These are phyloP conservation scores for Diplodus puntazzo DNA, from an alignment of 2,797 vertebrate genomes.

Conservation along the genomic window DNA sequence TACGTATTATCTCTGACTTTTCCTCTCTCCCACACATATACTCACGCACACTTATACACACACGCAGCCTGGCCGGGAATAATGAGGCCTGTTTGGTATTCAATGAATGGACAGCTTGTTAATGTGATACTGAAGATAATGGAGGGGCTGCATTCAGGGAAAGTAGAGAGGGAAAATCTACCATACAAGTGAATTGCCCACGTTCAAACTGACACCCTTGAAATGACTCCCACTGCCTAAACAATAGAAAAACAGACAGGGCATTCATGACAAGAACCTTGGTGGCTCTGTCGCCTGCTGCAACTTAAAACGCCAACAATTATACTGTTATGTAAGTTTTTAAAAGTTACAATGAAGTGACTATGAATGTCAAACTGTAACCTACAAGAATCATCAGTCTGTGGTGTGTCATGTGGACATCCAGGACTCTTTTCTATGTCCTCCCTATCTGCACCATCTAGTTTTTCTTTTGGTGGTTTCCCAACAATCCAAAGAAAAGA, in stretches of 20 bases:
- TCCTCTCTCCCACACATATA: constrained; percentile 51
- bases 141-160: constrained; percentile 67
- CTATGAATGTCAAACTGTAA: background rate
- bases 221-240: constrained; percentile 71
- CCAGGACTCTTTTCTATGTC: background rate
- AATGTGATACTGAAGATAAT: constrained; percentile 81
- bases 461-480: background rate
- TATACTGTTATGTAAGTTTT: constrained; percentile 12
- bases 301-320: constrained; percentile 25
- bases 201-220: constrained; percentile 75
- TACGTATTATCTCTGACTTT: constrained; percentile 80
- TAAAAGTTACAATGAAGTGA: constrained; percentile 16
- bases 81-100: constrained; percentile 81
- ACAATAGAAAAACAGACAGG: constrained; percentile 60
- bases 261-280: constrained; percentile 44
- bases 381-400: background rate
- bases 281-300: constrained; percentile 19
- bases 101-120: constrained; percentile 77
- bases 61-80: constrained; percentile 54
- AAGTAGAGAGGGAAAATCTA: constrained; percentile 69
- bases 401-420: background rate
- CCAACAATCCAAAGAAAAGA: background rate
- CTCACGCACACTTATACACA: constrained; percentile 27
- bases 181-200: constrained; percentile 64
- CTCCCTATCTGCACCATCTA: background rate